phyloP scores from a whole-genome alignment of 2,888 invertebrate species.

The Laspeyria flexula region DNA sequence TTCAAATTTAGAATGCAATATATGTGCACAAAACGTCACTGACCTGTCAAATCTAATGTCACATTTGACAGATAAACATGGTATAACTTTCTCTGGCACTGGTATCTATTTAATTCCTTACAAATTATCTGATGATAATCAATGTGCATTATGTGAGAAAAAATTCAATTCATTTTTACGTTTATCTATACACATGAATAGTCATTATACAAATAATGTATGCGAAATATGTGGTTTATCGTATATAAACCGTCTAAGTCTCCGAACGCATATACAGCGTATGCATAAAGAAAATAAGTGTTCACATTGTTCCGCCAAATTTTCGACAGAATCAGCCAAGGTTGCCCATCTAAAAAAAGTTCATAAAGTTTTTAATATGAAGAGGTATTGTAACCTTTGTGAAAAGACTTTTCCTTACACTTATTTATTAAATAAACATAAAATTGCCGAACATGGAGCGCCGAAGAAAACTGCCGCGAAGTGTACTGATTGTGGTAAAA shows the following conservation, averaged over 20 bases:
- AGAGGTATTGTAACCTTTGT: slow-evolving; percentile 44
- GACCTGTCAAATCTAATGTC: slow-evolving; percentile 44
- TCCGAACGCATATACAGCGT: slow-evolving; percentile 51
- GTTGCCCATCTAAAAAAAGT: slow-evolving; percentile 31
- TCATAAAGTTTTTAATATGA: slow-evolving; percentile 29
- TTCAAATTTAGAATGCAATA: slow-evolving; percentile 54
- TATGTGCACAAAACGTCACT: slow-evolving; percentile 44
- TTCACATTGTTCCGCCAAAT: slow-evolving; percentile 47
- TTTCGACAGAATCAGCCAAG: slow-evolving; percentile 33
- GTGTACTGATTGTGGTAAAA: slow-evolving; percentile 57
- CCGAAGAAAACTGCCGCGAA: slow-evolving; percentile 29
- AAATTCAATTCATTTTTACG: slow-evolving; percentile 51
- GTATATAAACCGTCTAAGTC: slow-evolving; percentile 54
- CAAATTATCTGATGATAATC: slow-evolving; percentile 45
- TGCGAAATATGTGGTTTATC: slow-evolving; percentile 60
- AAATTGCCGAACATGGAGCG: slow-evolving; percentile 52
- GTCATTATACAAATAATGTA: slow-evolving; percentile 56
- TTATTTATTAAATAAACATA: slow-evolving; percentile 49
- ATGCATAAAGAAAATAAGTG: slow-evolving; percentile 59
- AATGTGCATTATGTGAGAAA: slow-evolving; percentile 50
- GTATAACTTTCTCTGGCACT: slow-evolving; percentile 39
- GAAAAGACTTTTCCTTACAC: slow-evolving; percentile 49
- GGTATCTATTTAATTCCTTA: slow-evolving; percentile 59
- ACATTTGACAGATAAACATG: slow-evolving; percentile 53
- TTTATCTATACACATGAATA: slow-evolving; percentile 60